Evolutionary conservation across 2,797 vertebrate genomes (phyloP), one percentile per base, ranked within the genome.

Genomic region (Micropoecilia bifurca): DNA sequence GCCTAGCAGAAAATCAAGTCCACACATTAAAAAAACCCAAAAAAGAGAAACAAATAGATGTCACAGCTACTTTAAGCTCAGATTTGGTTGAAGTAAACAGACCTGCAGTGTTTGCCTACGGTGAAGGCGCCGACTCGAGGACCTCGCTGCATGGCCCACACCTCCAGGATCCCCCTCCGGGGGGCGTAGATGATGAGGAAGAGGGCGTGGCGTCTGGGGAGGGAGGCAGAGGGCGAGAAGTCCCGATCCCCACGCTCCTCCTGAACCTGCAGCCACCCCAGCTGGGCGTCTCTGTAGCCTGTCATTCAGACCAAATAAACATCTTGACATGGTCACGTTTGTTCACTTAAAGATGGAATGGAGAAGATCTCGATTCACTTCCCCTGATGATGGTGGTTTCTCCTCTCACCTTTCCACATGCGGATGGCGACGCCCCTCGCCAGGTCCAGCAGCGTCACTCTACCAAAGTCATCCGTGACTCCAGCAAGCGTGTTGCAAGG

Each of bases 111-210:
- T 83, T 99, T 99, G 1, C 99, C 98, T 78, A 99, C 98, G 0
- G 97, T 99, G 91, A 99, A 99, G 20, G 98, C 98, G 33, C 97
- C 98, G 0, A 99, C 97, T 0, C 99, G 93, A 72, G 99, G 98
- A 2, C 99, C 99, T 79, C 99, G 98, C 87, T 99, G 98, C 0
- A 97, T 99, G 75, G 95, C 97, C 99, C 99, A 99, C 82, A 99
- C 97, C 94, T 99, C 99, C 87, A 99, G 92, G 90, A 99, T 98
- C 16, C 98, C 99, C 79, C 99, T 96, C 25, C 98, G 96, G 0
- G 98, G 98, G 6, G 98, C 98, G 6, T 99, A 99, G 88, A 99
- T 99, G 48, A 99, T 95, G 66, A 99, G 95, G 87, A 99, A 99
- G 82, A 98, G 96, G 73, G 99, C 98, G 1, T 98, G 97, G 45